Evolutionary conservation across 2,888 invertebrate genomes (phyloP), one percentile per base, ranked within the genome.

Genomic region (Octonoba sinensis): DNA sequence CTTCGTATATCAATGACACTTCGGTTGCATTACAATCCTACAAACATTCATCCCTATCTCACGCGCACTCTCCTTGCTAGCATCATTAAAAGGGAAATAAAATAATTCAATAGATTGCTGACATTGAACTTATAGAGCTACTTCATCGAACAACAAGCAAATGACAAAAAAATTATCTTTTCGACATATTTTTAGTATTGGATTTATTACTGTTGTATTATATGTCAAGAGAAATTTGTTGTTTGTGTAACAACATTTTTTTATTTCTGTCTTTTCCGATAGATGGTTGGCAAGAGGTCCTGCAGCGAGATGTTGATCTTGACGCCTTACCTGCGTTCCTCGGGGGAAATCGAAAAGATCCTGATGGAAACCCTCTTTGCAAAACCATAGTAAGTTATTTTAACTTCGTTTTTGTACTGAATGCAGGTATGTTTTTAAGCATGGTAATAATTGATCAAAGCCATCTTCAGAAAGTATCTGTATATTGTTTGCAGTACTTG

Each of bases 341-440:
- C 13, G 79, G 79, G 18, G 79, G 79, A 27, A 24, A 60, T 0
- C 66, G 22, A n/a, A 79, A 72, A n/a, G 79, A 79, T 73, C 72
- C 66, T 51, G 72, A 79, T 46, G 79, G 79, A 73, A 67, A 79
- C 51, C 57, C 71, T n/a, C 12, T 66, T n/a, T 79, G 79, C 51
- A 18, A 67, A 12, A 60, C 60, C 11, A 46, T 22, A 20, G 79
- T 79, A 56, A 72, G 72, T 72, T n/a, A 2, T 3, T 18, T 8
- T 22, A 3, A n/a, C 15, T 54, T 54, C 15, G 36, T 8, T 36
- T 36, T 8, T 36, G 11, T 36, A 36, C 8, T 11, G 11, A 36
- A 4, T 1, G 36, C 2, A 36, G 8, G 11, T 36, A 36, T 36
- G 8, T 8, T 36, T 36, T 6, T 3, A 36, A 36, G 11, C 8